These are phyloP conservation scores for Sclerodermus sp. DNA, from an alignment of 2,888 invertebrate species.

Conservation along the genomic window DNA sequence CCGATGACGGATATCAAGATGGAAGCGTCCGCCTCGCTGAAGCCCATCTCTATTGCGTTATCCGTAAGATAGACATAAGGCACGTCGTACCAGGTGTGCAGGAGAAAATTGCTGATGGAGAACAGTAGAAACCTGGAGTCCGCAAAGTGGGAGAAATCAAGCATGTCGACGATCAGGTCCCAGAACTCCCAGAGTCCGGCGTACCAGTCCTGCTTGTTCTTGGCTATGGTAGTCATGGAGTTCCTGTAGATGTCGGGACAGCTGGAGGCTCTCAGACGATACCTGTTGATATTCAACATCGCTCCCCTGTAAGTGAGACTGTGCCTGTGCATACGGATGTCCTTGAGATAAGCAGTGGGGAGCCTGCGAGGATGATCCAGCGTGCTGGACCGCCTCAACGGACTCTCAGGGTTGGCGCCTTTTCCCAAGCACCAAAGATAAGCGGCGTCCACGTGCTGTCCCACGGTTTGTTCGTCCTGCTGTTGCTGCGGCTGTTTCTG, in stretches of 20 bases:
- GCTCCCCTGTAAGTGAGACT: slow-evolving; percentile 83
- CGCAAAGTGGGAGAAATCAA: slow-evolving; percentile 79
- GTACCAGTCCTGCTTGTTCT: slow-evolving; percentile 76
- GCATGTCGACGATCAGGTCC: slow-evolving; percentile 74
- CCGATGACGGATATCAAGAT: slow-evolving; percentile 86
- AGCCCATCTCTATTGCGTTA: slow-evolving; percentile 72
- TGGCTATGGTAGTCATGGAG: slow-evolving; percentile 83
- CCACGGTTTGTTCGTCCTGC: too few species aligned
- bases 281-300: slow-evolving; percentile 81
- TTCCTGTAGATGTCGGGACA: slow-evolving; percentile 89
- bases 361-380: slow-evolving; percentile 58
- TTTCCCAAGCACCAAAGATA: slow-evolving; percentile 64
- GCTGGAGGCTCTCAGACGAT: slow-evolving; percentile 79
- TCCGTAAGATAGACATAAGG: slow-evolving; percentile 91
- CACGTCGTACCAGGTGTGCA: slow-evolving; percentile 92
- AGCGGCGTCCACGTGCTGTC: slow-evolving; percentile 56
- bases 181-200: slow-evolving; percentile 77
- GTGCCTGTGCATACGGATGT: slow-evolving; percentile 73
- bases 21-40: slow-evolving; percentile 72
- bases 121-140: slow-evolving; percentile 77
- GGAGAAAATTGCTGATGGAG: slow-evolving; percentile 83
- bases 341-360: slow-evolving; percentile 72
- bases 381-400: slow-evolving; percentile 51
- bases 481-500: too few species aligned
- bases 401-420: slow-evolving; percentile 53